Conservation (phyloP, 2,113 vertebrate species). For the Anser cygnoides region DNA sequence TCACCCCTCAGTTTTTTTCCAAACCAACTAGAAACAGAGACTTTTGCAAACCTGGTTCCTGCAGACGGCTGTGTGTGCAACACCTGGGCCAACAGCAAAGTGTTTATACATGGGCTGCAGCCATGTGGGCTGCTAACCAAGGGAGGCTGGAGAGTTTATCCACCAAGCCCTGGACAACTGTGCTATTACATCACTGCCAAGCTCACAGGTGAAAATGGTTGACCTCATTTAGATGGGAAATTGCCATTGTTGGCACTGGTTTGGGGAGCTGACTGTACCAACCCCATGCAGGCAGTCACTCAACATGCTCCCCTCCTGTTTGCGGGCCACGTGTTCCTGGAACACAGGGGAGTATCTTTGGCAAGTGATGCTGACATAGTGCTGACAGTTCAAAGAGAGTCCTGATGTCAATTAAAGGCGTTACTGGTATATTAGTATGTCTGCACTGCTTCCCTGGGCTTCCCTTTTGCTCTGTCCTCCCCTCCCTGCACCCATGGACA, state of each 20-base stretch:
- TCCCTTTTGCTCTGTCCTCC: neutral
- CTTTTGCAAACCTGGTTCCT: neutral
- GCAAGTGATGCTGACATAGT: too few species aligned
- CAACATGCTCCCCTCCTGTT: neutral
- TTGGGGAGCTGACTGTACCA: rapidly evolving
- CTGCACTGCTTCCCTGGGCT: neutral
- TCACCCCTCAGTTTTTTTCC: neutral
- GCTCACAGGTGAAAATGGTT: neutral
- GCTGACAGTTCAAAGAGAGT: neutral
- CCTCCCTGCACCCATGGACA: neutral
- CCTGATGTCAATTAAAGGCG: neutral
- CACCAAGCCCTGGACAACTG: rapidly evolving
- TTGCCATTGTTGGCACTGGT: neutral
- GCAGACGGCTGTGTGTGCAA: neutral
- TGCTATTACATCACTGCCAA: neutral
- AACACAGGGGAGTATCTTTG: neutral
- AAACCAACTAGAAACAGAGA: neutral
- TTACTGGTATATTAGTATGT: rapidly evolving
- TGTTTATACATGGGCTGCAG: neutral
- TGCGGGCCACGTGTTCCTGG: rapidly evolving
- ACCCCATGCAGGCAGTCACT: neutral
- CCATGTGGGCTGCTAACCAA: neutral
- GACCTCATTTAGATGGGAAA: neutral
- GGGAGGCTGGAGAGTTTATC: neutral
- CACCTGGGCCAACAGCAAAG: rapidly evolving